Base-by-base conservation (phyloP, 30 jellyfish, hydroid and myxozoan species). In the Cassiopea xamachana region DNA sequence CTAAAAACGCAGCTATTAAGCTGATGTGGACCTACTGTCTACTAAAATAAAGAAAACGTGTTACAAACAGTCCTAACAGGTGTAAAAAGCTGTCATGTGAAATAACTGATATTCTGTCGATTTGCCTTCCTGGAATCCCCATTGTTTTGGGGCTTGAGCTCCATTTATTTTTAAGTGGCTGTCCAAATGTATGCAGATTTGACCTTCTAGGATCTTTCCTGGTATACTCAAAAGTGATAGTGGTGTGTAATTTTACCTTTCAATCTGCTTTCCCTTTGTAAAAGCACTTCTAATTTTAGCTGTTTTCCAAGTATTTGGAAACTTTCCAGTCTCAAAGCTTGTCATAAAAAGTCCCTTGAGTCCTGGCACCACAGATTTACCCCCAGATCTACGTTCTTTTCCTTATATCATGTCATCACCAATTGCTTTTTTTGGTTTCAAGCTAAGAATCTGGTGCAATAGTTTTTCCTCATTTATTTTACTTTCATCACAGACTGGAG, bases 331-430 rank as follows among this genome's bases (percentile, higher is more conserved):
- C 60, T 17, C 60, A n/a, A 75, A 79, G 77, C 44, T 75, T 75
- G 0, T 75, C 85, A 75, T 75, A 48, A 75, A 75, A 75, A 75
- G 0, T 75, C 85, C 85, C 85, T 75, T 75, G 68, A 75, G 85
- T 48, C 85, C 85, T 75, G 85, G 85, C 68, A 77, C 55, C 76
- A 71, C 80, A 77, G 86, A 77, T 77, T 77, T 77, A 77, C 86
- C 86, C 86, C 86, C 86, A 55, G 86, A 7, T 27, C 86, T 77
- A 47, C 19, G 86, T 77, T 77, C 86, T 77, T 77, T 77, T 77
- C 86, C 75, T 77, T 75, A 77, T 77, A 77, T 77, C 71, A 77
- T 77, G 86, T 77, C 86, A 77, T 77, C 86, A 77, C 86, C 86
- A 77, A 77, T 77, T 77, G 71, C 71, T 77, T 10, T 27, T 1